Evolutionary conservation across 1,140 invertebrate species (phyloP).

Genomic region (Radopholus similis): DNA sequence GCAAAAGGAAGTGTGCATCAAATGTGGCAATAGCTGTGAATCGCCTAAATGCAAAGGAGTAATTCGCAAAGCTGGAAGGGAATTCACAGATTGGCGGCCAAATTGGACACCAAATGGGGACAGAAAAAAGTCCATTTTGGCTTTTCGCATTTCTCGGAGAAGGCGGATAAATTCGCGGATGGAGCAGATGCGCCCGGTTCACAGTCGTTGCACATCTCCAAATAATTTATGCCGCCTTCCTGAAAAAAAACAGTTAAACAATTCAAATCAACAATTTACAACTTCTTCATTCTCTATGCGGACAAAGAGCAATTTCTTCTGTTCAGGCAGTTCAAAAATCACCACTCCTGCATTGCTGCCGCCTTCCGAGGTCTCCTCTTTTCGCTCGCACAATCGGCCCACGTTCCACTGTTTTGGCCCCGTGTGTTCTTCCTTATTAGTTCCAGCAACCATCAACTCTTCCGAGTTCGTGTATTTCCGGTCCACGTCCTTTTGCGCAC

Average conservation of each 20-base stretch:
- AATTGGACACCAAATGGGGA: neutral
- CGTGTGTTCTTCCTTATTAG: too few relatives aligned
- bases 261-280: neutral
- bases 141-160: too few relatives aligned
- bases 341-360: neutral
- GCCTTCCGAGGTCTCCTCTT: neutral
- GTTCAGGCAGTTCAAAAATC: conserved; percentile 16
- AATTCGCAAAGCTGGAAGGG: neutral
- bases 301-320: conserved; percentile 17
- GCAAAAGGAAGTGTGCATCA: conserved; percentile 18
- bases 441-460: too few relatives aligned
- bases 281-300: neutral
- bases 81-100: neutral
- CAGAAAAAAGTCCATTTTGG: too few relatives aligned
- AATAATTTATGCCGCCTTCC: neutral
- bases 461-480: too few relatives aligned
- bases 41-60: neutral
- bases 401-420: too few relatives aligned
- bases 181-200: too few relatives aligned
- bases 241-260: neutral
- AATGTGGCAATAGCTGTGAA: conserved; percentile 15
- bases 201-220: conserved; percentile 18
- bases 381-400: neutral
- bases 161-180: too few relatives aligned
- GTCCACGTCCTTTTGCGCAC: too few relatives aligned